Base-by-base conservation (phyloP, 37 sponge, comb jelly and placozoan genomes). In the Agelas oroides region DNA sequence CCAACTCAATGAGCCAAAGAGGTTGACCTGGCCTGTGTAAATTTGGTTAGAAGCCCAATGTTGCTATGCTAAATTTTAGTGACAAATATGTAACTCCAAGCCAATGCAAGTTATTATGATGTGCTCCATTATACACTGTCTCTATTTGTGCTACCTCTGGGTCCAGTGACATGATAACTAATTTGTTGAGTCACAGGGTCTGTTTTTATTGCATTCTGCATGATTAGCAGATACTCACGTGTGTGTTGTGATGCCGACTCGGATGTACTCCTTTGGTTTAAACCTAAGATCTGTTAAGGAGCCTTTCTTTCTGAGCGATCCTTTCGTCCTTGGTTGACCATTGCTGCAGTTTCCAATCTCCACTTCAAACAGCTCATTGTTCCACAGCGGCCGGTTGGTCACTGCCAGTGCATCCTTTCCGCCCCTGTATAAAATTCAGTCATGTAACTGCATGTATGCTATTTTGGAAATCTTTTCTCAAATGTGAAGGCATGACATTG, bases 241-340 rank as follows among this genome's bases (percentile, higher is more conserved):
- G 73, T 82, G 83, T 30, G 31, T 63, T 39, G 83, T 82, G 59
- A 82, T 73, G 36, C 83, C 83, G 32, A 82, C 71, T 62, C 83
- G 71, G 73, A 82, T 31, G 1, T 35, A 60, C 52, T 72, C 83
- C 59, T 72, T 82, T 59, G 73, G 73, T 58, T 72, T 72, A 20
- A 71, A 46, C 46, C 8, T 46, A 3, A 46, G 3, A 8, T 46
- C 46, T 8, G 3, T 3, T 46, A 46, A 12, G 3, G 46, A 46
- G 46, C 46, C 46, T 46, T 46, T 46, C 46, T 46, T 46, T 8
- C 46, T 8, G 6, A 46, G 3, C 8, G 46, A 46, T 46, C 6
- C 2, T 53, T 80, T 80, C 3, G 67, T 68, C 33, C 81, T 70
- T 56, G 67, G 57, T 69, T 69, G 68, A 18, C 73, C 53, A 23